Conservation (phyloP, 2,113 vertebrate species). For the Cavia porcellus region DNA sequence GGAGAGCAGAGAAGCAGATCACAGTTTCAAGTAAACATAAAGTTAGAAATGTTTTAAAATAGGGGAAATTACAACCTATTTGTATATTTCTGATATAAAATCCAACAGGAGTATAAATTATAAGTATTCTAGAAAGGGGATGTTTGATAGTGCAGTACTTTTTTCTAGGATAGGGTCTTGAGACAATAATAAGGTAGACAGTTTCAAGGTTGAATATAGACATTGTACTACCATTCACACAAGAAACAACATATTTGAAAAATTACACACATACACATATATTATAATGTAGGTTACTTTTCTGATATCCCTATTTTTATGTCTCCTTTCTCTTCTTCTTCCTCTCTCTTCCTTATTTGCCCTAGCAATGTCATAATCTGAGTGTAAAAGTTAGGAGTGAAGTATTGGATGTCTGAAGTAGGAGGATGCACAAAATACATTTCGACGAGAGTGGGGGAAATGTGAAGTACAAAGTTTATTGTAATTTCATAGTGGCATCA, state of each 20-base stretch:
- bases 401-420: neutral
- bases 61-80: neutral
- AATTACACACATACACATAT: neutral
- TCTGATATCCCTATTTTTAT: neutral
- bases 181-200: neutral
- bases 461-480: neutral
- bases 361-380: neutral
- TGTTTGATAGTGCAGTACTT: neutral
- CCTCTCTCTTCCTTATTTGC: neutral
- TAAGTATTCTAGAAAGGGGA: neutral
- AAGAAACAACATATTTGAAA: neutral
- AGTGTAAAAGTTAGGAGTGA: neutral
- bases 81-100: neutral
- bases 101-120: neutral
- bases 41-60: neutral
- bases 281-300: neutral
- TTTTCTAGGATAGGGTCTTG: neutral
- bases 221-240: neutral
- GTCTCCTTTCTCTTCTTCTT: neutral
- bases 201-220: neutral
- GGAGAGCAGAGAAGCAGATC: neutral
- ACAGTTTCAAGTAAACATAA: neutral
- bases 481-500: neutral
- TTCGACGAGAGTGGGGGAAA: neutral
- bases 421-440: neutral